A percentile compares a stretch with the other conserved stretches of the same genome.
These are phyloP conservation scores for Babylonia areolata DNA, from an alignment of 1,140 invertebrate species.

Conservation along the genomic window DNA sequence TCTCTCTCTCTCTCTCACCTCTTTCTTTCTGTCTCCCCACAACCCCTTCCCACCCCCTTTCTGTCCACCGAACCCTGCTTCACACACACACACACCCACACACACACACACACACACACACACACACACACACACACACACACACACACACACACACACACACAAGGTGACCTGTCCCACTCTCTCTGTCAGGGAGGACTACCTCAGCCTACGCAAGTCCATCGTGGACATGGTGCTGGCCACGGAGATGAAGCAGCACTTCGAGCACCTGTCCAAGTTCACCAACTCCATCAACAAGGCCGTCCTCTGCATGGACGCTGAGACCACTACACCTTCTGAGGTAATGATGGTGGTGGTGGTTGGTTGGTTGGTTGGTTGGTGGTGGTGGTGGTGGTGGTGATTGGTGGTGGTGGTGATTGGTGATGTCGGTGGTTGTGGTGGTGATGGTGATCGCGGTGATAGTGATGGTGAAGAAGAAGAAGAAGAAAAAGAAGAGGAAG, in stretches of 20 bases:
- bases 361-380: background rate
- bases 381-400: background rate
- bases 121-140: background rate
- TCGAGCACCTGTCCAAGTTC: slow-evolving; percentile 91
- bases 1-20: slow-evolving; percentile 1
- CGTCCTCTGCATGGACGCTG: slow-evolving; percentile 57
- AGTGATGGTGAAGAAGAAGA: slow-evolving; percentile 22
- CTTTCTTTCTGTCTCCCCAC: too few relatives aligned
- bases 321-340: background rate
- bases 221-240: slow-evolving; percentile 76
- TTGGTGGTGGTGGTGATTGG: background rate
- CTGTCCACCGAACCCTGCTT: too few relatives aligned
- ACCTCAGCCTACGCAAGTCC: slow-evolving; percentile 60
- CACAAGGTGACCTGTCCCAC: background rate
- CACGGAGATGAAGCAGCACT: slow-evolving; percentile 76
- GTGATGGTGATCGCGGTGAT: background rate
- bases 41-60: too few relatives aligned
- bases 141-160: background rate
- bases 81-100: too few relatives aligned
- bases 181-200: slow-evolving; percentile 65
- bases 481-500: background rate
- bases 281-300: slow-evolving; percentile 74
- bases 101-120: background rate
- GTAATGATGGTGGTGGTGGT: background rate
- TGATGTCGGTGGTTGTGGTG: background rate